Percentiles rank a stretch among this genome's conserved stretches.
phyloP scores from a whole-genome alignment of 2,113 vertebrate species.

The Morone chrysops region DNA sequence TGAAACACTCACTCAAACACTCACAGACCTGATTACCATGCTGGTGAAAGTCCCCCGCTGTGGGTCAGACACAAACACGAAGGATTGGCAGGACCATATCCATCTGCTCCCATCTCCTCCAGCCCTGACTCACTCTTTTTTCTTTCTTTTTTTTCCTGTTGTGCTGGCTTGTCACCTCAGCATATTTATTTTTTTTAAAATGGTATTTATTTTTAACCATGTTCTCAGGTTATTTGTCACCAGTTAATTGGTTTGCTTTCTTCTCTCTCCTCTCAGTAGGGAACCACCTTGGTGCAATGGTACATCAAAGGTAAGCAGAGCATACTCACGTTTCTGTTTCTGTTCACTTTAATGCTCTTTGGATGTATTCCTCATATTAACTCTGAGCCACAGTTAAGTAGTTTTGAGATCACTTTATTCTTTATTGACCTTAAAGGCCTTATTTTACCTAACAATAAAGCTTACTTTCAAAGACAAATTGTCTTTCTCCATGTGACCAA shows the following conservation, averaged over 20 bases:
- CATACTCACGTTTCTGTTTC: not conserved
- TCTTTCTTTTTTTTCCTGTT: conserved; percentile 78
- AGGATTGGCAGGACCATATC: conserved; percentile 82
- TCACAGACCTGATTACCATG: conserved; percentile 67
- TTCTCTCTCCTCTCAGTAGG: conserved; percentile 89
- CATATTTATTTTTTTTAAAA: conserved; percentile 50
- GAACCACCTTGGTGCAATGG: conserved; percentile 96
- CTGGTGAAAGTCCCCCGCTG: conserved; percentile 84
- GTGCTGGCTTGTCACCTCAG: conserved; percentile 79
- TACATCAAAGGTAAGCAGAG: conserved; percentile 98
- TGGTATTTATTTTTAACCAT: conserved; percentile 36
- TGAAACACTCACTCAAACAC: conserved; percentile 74
- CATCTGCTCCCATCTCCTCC: conserved; percentile 83
- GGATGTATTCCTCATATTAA: not conserved
- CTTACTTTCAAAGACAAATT: not conserved
- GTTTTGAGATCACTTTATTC: not conserved
- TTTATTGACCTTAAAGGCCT: not conserved
- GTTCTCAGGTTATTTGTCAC: conserved; percentile 55
- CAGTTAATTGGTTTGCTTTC: conserved; percentile 85
- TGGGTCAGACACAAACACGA: conserved; percentile 80
- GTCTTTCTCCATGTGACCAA: not conserved
- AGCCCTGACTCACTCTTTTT: conserved; percentile 64
- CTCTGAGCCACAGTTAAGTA: not conserved
- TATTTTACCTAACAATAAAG: not conserved
- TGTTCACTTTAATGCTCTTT: conserved; percentile 7